Evolutionary conservation across 2,888 invertebrate genomes (phyloP).

Genomic region (Psylliodes chrysocephalus): DNA sequence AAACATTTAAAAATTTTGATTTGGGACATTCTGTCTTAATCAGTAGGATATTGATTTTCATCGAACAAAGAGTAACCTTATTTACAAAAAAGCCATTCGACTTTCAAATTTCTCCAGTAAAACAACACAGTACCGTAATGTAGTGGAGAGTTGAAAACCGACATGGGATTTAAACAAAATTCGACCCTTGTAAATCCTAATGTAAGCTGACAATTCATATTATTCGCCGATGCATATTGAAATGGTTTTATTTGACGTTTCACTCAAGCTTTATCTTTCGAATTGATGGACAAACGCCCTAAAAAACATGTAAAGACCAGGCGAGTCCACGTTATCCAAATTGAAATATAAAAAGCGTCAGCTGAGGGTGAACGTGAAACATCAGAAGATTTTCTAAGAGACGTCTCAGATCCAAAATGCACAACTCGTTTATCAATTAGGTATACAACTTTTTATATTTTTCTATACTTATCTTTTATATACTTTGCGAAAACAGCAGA

Average conservation of each 20-base stretch:
- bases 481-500: too few species aligned
- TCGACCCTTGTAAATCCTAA: constrained; percentile 41
- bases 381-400: not conserved
- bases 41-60: too few species aligned
- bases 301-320: constrained; percentile 5
- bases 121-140: too few species aligned
- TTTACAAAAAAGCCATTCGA: too few species aligned
- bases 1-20: too few species aligned
- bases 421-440: too few species aligned
- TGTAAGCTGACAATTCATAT: constrained; percentile 42
- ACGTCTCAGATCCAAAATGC: too few species aligned
- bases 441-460: too few species aligned
- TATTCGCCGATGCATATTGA: constrained; percentile 33
- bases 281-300: constrained; percentile 23
- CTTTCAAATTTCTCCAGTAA: too few species aligned
- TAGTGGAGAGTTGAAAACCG: constrained; percentile 22
- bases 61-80: too few species aligned
- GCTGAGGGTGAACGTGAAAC: not conserved
- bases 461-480: too few species aligned
- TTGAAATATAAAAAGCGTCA: constrained; percentile 1
- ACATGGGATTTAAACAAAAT: constrained; percentile 30
- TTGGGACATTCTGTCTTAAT: too few species aligned
- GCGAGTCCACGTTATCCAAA: constrained; percentile 2
- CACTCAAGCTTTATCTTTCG: constrained; percentile 17
- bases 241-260: constrained; percentile 29